Evolutionary conservation across 2,113 vertebrate species (phyloP), one percentile per base, ranked within the genome.

Genomic region (Pampusana beccarii): DNA sequence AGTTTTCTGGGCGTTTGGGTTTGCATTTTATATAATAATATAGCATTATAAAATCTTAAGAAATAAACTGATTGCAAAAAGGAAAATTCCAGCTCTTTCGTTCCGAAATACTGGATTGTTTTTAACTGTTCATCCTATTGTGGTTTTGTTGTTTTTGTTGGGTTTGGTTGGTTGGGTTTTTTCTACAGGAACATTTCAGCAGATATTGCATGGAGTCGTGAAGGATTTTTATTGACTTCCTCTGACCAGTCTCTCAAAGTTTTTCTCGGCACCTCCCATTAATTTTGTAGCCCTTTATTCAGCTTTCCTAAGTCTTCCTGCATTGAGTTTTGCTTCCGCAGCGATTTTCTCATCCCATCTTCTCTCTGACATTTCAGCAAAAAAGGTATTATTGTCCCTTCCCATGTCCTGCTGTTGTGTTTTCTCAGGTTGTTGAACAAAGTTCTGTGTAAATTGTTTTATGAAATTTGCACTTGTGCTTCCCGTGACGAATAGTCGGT

Each of bases 291-390:
- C 72, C 74, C 87, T 78, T 80, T 51, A 88, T 80, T 94, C 92
- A 86, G 66, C 57, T 88, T 77, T 34, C 38, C 40, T 58, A 66
- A 53, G 34, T 29, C 79, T 46, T 72, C n/a, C 72, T 64, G 60
- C 64, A 14, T 44, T 88, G 92, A 65, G 79, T 86, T 97, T 94
- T 95, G 66, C 86, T 96, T 85, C 74, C 38, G 9, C 64, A 74
- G 69, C 36, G 11, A 28, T 95, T 94, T 82, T 73, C 58, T 94
- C 18, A 21, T 40, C 87, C 87, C 4, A 2, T 90, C 70, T 86
- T 82, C 90, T 56, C 86, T 87, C 71, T 75, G 61, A 67, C 28
- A 31, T 69, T 26, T 50, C 56, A 89, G 16, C 25, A 46, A 34
- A 69, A 58, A 28, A 50, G 2, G 1, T 31, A 51, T 67, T 86